Evolutionary conservation across 1,140 invertebrate species (phyloP).

Genomic region (Ruditapes philippinarum): DNA sequence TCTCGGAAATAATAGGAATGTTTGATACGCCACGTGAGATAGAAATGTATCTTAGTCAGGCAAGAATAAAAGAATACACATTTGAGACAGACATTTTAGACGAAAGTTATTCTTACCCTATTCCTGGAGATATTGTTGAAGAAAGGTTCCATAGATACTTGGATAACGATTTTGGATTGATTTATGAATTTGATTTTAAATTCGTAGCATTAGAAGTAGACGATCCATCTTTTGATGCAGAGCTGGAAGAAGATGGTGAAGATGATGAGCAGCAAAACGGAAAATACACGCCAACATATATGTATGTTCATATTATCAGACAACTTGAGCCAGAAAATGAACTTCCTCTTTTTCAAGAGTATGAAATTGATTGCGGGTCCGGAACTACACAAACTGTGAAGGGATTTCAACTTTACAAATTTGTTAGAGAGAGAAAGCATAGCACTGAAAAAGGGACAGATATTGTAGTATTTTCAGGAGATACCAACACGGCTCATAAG

Average conservation of each 20-base stretch:
- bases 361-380: constrained; percentile 73
- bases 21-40: background rate
- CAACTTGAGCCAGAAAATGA: background rate
- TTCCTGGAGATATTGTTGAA: constrained; percentile 44
- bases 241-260: background rate
- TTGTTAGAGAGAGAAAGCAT: constrained; percentile 62
- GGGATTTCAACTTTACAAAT: constrained; percentile 75
- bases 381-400: constrained; percentile 63
- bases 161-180: constrained; percentile 11
- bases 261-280: background rate
- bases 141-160: constrained; percentile 1
- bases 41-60: background rate
- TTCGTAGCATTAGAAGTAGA: constrained; percentile 74
- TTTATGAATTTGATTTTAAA: constrained; percentile 72
- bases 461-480: background rate
- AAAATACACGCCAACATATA: constrained; percentile 42
- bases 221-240: constrained; percentile 68
- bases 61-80: background rate
- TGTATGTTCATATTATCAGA: constrained; percentile 65
- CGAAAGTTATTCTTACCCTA: background rate
- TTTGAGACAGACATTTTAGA: background rate
- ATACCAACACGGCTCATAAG: background rate
- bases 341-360: constrained; percentile 56
- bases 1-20: constrained; percentile 5
- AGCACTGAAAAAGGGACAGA: background rate